These are phyloP conservation scores for Oedothorax gibbosus DNA, from an alignment of 1,140 invertebrate genomes.

Conservation along the genomic window DNA sequence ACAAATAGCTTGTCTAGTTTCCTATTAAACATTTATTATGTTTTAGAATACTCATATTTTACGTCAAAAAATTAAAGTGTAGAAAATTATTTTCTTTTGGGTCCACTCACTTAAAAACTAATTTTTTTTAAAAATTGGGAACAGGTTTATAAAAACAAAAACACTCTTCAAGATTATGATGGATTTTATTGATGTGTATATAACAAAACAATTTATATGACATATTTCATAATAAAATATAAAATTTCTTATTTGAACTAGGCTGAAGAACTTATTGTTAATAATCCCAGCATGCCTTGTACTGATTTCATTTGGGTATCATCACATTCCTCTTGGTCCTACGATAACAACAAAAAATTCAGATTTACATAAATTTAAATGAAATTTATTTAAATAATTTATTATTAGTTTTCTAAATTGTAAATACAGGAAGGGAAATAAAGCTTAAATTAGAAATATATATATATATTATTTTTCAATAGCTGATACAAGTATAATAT, in stretches of 20 bases:
- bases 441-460: too few relatives aligned
- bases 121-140: background rate
- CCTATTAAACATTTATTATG: too few relatives aligned
- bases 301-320: slow-evolving; percentile 57
- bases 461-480: too few relatives aligned
- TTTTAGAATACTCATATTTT: too few relatives aligned
- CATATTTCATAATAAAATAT: slow-evolving; percentile 56
- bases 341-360: slow-evolving; percentile 6
- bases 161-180: slow-evolving; percentile 33
- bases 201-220: slow-evolving; percentile 57
- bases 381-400: background rate
- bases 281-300: slow-evolving; percentile 56
- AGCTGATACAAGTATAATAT: too few relatives aligned
- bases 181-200: slow-evolving; percentile 46
- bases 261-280: slow-evolving; percentile 47
- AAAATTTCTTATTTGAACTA: slow-evolving; percentile 50
- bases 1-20: too few relatives aligned
- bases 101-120: too few relatives aligned
- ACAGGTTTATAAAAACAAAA: background rate
- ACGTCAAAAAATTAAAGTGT: too few relatives aligned
- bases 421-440: background rate
- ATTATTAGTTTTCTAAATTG: background rate
- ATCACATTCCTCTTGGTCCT: slow-evolving; percentile 55
- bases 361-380: background rate
- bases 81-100: too few relatives aligned